These are phyloP conservation scores for Moxostoma hubbsi DNA, from an alignment of 2,797 vertebrate species.

Conservation along the genomic window DNA sequence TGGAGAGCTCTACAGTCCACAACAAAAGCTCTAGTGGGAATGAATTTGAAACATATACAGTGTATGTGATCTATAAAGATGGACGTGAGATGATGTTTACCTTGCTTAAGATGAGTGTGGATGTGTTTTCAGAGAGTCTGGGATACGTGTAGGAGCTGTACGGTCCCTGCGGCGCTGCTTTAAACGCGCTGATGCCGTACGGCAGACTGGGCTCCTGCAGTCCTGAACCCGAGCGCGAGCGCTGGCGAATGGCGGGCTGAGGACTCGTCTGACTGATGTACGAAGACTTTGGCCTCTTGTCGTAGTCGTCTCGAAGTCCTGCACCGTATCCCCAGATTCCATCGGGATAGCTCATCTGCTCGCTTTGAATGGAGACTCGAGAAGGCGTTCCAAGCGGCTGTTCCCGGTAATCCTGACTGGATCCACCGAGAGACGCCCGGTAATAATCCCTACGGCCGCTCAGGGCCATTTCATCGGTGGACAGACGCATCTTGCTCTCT, in stretches of 20 bases:
- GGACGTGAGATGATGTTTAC: slow-evolving; percentile 70
- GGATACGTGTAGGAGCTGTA: slow-evolving; percentile 98
- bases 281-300: slow-evolving; percentile 94
- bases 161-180: slow-evolving; percentile 86
- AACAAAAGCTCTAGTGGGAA: too few species aligned
- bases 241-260: slow-evolving; percentile 91
- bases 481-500: slow-evolving; percentile 85
- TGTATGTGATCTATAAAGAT: too few species aligned
- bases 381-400: slow-evolving; percentile 85
- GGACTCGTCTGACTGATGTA: slow-evolving; percentile 91
- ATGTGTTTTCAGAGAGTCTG: slow-evolving; percentile 88
- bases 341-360: slow-evolving; percentile 88
- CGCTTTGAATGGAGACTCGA: slow-evolving; percentile 85
- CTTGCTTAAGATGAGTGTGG: slow-evolving; percentile 85
- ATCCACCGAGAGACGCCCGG: slow-evolving; percentile 84
- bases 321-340: slow-evolving; percentile 86
- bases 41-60: too few species aligned
- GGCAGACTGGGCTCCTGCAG: slow-evolving; percentile 92
- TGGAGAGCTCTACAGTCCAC: too few species aligned
- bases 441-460: slow-evolving; percentile 88
- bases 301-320: slow-evolving; percentile 86
- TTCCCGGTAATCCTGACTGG: slow-evolving; percentile 90
- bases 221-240: slow-evolving; percentile 92
- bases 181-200: slow-evolving; percentile 86
- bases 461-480: slow-evolving; percentile 78